phyloP scores from a whole-genome alignment of 2,888 invertebrate species.

The Heliconius hortense region DNA sequence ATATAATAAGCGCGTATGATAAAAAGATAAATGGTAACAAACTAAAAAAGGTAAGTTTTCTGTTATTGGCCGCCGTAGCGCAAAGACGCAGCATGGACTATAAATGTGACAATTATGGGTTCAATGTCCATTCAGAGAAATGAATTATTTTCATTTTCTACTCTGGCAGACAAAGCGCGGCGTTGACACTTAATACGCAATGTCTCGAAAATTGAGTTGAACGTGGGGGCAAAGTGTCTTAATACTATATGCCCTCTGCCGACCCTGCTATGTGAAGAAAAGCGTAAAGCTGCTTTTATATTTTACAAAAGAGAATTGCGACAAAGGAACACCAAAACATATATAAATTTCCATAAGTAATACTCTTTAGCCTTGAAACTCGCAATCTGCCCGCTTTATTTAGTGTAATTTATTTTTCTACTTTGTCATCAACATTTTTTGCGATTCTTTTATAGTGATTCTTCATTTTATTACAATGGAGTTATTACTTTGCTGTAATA shows the following conservation, averaged over 20 bases:
- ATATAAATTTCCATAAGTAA: conserved; percentile 32
- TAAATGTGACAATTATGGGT: no score
- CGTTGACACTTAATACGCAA: not conserved
- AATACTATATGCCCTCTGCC: not conserved
- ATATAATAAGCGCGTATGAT: no score
- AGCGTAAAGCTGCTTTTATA: not conserved
- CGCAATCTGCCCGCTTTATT: conserved; percentile 37
- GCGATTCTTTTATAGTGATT: conserved; percentile 27
- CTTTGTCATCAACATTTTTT: conserved; percentile 33
- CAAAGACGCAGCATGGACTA: no score
- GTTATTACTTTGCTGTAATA: conserved; percentile 11
- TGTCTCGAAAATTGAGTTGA: not conserved
- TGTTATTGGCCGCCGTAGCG: no score
- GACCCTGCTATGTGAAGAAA: not conserved
- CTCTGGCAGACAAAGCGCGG: not conserved
- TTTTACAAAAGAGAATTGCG: not conserved
- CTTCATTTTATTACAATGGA: conserved; percentile 10
- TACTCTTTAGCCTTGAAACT: conserved; percentile 34
- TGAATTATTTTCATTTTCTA: no score
- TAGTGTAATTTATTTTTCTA: conserved; percentile 34
- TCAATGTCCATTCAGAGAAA: no score
- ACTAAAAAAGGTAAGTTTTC: no score
- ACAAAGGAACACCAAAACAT: conserved; percentile 9
- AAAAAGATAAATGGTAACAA: no score
- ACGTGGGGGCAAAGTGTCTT: not conserved